Conservation (phyloP, 2,113 vertebrate genomes). For the Alces alces region DNA sequence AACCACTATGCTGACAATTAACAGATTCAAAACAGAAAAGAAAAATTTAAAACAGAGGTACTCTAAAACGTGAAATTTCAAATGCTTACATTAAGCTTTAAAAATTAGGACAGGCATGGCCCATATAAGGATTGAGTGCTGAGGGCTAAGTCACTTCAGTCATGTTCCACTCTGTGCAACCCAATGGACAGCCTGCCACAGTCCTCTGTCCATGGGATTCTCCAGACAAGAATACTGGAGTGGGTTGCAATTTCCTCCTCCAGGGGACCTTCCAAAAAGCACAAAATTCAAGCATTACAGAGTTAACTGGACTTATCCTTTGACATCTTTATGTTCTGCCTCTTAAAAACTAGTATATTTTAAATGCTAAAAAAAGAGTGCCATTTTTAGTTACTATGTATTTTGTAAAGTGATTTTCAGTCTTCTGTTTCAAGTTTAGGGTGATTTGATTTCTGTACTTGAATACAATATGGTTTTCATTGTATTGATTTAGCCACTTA, state of each 20-base stretch:
- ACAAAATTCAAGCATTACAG: constrained; percentile 60
- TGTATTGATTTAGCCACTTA: constrained; percentile 77
- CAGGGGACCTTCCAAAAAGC: background rate
- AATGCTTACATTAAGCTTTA: constrained; percentile 67
- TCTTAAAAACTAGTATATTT: constrained; percentile 70
- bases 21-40: constrained; percentile 53
- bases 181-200: background rate
- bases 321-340: constrained; percentile 71
- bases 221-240: background rate
- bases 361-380: constrained; percentile 42
- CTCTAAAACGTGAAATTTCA: background rate
- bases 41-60: constrained; percentile 32
- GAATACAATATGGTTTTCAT: constrained; percentile 74
- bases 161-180: background rate
- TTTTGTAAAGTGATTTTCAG: constrained; percentile 73
- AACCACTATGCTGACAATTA: constrained; percentile 57
- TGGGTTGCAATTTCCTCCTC: background rate
- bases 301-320: constrained; percentile 50
- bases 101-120: constrained; percentile 58
- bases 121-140: background rate
- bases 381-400: constrained; percentile 70
- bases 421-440: constrained; percentile 72
- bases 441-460: constrained; percentile 73
- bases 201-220: background rate
- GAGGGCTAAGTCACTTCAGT: background rate